Conservation (phyloP, 1,140 invertebrate species). For the Eupeodes corollae region DNA sequence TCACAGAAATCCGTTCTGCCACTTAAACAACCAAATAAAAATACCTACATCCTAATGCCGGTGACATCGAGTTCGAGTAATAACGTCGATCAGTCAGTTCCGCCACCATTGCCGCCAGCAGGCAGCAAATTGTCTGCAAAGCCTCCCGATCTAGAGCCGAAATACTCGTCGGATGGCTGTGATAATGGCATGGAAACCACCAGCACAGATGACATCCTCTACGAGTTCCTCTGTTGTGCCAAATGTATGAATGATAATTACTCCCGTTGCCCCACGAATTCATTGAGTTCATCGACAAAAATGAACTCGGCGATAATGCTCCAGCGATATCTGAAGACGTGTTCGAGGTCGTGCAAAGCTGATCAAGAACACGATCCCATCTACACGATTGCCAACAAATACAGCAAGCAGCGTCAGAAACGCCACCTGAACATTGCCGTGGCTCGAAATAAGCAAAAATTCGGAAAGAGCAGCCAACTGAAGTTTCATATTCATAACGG, state of each 20-base stretch:
- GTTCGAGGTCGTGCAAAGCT: constrained; percentile 5
- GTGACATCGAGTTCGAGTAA: constrained; percentile 16
- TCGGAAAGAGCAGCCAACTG: too few species aligned
- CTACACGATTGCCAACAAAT: constrained; percentile 31
- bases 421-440: not conserved
- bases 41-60: constrained; percentile 32
- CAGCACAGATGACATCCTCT: constrained; percentile 22
- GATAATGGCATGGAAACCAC: not conserved
- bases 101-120: constrained; percentile 1
- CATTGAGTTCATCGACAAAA: too few species aligned
- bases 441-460: too few species aligned
- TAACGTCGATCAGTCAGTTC: not conserved
- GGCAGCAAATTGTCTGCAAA: not conserved
- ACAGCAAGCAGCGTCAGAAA: constrained; percentile 3
- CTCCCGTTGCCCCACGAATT: not conserved
- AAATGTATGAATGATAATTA: constrained; percentile 34
- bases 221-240: constrained; percentile 36
- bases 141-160: constrained; percentile 25
- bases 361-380: constrained; percentile 22
- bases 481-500: too few species aligned
- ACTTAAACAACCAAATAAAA: constrained; percentile 16
- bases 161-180: constrained; percentile 18
- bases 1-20: too few species aligned
- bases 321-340: constrained; percentile 17
- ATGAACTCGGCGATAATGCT: constrained; percentile 2